Percentiles rank a stretch among this genome's conserved stretches.
phyloP scores from a whole-genome alignment of 2,888 invertebrate genomes.

The Lampropteryx suffumata region DNA sequence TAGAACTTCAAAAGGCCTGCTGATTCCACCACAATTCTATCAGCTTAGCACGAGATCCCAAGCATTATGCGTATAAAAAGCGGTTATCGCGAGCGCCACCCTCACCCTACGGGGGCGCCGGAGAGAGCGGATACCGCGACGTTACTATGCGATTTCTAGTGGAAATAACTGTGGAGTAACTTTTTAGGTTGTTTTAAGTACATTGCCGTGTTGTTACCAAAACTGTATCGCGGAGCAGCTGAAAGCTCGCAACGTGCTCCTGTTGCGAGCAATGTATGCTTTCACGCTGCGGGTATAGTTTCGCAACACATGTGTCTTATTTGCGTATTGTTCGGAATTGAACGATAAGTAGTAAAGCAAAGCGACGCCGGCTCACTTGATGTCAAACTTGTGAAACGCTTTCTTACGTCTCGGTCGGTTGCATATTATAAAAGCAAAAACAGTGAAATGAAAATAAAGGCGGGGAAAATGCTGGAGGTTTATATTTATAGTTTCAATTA shows the following conservation, averaged over 20 bases:
- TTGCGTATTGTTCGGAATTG: slow-evolving; percentile 41
- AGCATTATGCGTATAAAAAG: slow-evolving; percentile 81
- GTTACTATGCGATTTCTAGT: slow-evolving; percentile 47
- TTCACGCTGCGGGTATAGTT: slow-evolving; percentile 19
- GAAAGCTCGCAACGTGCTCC: slow-evolving; percentile 40
- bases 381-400: slow-evolving; percentile 42
- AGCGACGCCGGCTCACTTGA: slow-evolving; percentile 26
- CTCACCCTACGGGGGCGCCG: slow-evolving; percentile 17
- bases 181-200: slow-evolving; percentile 63
- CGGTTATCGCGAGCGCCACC: slow-evolving; percentile 66
- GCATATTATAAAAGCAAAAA: slow-evolving; percentile 48
- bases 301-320: slow-evolving; percentile 49
- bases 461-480: slow-evolving; percentile 59
- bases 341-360: slow-evolving; percentile 38
- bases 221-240: slow-evolving; percentile 41
- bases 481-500: slow-evolving; percentile 81
- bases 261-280: slow-evolving; percentile 18
- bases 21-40: slow-evolving; percentile 81
- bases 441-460: slow-evolving; percentile 57
- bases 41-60: slow-evolving; percentile 79
- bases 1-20: slow-evolving; percentile 81
- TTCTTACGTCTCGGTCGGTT: slow-evolving; percentile 35
- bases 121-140: slow-evolving; percentile 43
- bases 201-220: slow-evolving; percentile 55
- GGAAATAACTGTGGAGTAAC: slow-evolving; percentile 53